These are phyloP conservation scores for Drosophila ercepeae DNA, from an alignment of 1,140 invertebrate species.

Conservation along the genomic window DNA sequence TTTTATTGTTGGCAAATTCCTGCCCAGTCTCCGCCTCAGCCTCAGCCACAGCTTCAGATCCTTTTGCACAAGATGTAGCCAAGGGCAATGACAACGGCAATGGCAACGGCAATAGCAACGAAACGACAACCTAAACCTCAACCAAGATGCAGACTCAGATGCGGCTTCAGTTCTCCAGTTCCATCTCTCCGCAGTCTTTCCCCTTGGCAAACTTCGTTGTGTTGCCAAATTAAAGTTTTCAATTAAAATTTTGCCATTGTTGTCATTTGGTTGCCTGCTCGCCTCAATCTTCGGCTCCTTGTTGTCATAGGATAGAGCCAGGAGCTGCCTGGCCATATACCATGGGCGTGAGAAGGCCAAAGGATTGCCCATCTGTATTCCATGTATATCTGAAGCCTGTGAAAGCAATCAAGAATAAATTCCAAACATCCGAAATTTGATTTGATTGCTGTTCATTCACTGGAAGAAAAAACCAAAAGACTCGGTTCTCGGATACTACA, in stretches of 20 bases:
- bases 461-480: not conserved
- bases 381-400: not conserved
- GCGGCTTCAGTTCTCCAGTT: not conserved
- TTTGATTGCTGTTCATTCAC: constrained; percentile 3
- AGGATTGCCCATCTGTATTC: constrained; percentile 5
- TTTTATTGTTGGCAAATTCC: constrained; percentile 67
- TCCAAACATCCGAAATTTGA: constrained; percentile 6
- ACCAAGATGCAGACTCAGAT: constrained; percentile 60
- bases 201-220: constrained; percentile 40
- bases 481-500: too few relatives aligned
- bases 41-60: too few relatives aligned
- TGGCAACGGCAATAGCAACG: constrained; percentile 8
- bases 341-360: constrained; percentile 35
- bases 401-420: constrained; percentile 11
- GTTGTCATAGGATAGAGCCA: constrained; percentile 42
- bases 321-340: constrained; percentile 7
- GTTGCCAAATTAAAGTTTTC: constrained; percentile 80
- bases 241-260: constrained; percentile 76
- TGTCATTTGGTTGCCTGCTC: constrained; percentile 53
- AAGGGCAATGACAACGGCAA: constrained; percentile 69
- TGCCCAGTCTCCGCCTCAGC: constrained; percentile 47
- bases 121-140: constrained; percentile 44
- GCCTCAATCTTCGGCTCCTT: constrained; percentile 34
- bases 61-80: constrained; percentile 69
- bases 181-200: not conserved